phyloP scores from a whole-genome alignment of 2,113 vertebrate species.

The Apteryx mantelli region DNA sequence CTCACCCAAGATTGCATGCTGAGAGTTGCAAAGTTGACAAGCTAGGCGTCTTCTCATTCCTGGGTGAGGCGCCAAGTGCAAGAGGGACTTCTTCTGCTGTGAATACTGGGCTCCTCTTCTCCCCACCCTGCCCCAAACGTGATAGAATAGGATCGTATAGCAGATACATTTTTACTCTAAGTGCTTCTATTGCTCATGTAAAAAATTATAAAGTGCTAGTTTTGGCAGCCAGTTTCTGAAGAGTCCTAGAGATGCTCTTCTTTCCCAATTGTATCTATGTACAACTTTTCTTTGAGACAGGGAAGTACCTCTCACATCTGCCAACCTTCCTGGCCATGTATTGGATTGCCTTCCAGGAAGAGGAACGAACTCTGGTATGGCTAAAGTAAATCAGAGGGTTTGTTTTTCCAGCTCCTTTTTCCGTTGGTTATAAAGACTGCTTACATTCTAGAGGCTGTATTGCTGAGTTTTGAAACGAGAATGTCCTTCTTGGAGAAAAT shows the following conservation, averaged over 20 bases:
- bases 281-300: background rate
- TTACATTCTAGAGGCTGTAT: background rate
- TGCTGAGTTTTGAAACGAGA: background rate
- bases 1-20: background rate
- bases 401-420: background rate
- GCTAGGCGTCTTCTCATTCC: background rate
- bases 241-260: background rate
- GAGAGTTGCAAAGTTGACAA: background rate
- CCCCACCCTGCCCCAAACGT: background rate
- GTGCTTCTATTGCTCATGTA: background rate
- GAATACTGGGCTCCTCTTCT: background rate
- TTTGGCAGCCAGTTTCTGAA: background rate
- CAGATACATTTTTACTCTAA: background rate
- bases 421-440: background rate
- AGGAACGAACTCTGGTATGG: background rate
- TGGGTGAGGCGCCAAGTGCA: background rate
- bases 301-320: background rate
- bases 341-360: background rate
- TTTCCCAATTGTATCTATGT: background rate
- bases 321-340: background rate
- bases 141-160: background rate
- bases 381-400: fast-evolving
- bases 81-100: background rate
- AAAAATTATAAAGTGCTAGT: background rate
- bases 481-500: background rate